Conservation (phyloP, 2,797 vertebrate species). For the Spinus olivaceus region DNA sequence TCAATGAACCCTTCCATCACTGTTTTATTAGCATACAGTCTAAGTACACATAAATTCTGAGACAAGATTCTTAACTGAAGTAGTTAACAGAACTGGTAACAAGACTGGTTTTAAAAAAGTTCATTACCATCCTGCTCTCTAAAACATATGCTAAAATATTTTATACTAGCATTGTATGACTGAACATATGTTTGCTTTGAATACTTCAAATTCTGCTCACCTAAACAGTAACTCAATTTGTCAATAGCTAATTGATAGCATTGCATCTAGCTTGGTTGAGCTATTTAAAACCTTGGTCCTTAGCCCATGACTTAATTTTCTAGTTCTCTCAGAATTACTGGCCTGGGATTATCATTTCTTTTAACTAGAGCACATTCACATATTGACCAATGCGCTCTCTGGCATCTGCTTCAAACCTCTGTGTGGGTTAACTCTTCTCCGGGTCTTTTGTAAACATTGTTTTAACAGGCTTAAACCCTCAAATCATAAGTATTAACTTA, state of each 20-base stretch:
- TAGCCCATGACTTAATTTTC: not conserved
- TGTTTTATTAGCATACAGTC: not conserved
- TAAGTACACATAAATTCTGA: not conserved
- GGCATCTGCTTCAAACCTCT: not conserved
- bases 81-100: not conserved
- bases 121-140: not conserved
- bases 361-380: not conserved
- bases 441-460: not conserved
- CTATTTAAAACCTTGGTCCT: not conserved
- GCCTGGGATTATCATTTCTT: not conserved
- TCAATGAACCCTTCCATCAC: not conserved
- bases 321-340: not conserved
- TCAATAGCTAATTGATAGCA: not conserved
- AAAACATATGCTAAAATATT: not conserved
- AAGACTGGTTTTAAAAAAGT: not conserved
- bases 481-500: not conserved
- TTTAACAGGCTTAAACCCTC: not conserved
- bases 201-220: not conserved
- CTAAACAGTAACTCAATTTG: not conserved
- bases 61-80: not conserved
- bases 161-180: not conserved
- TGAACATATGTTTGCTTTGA: not conserved
- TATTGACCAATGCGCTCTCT: not conserved
- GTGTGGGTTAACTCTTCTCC: not conserved
- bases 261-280: not conserved